A percentile compares a stretch with the other conserved stretches of the same genome.
Conservation (phyloP, 53 echinoderm and acorn worm species). For the Temnopleurus reevesii region DNA sequence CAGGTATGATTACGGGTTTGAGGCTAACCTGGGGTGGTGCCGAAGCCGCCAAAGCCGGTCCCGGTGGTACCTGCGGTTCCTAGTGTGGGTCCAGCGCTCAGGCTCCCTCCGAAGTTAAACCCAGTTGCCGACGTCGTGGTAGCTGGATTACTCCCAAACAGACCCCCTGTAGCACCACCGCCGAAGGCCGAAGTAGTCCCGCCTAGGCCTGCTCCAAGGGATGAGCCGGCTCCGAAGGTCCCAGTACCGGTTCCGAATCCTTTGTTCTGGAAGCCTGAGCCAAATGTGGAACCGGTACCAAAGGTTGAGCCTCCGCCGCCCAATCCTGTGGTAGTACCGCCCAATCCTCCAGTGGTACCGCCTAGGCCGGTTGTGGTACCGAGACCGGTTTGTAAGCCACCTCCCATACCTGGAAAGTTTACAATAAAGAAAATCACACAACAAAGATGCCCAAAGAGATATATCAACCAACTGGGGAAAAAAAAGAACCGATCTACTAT, state of each 20-base stretch:
- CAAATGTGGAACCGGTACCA: constrained; percentile 35
- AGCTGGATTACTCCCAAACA: constrained; percentile 71
- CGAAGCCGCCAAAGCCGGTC: constrained; percentile 78
- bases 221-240: constrained; percentile 58
- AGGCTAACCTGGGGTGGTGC: constrained; percentile 54
- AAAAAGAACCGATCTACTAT: no score
- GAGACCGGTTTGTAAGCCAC: constrained; percentile 62
- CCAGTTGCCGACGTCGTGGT: constrained; percentile 57
- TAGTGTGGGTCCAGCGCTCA: constrained; percentile 91
- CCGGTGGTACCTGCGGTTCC: constrained; percentile 57
- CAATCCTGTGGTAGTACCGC: constrained; percentile 42
- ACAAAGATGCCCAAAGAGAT: no score
- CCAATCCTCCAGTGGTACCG: constrained; percentile 47
- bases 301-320: constrained; percentile 35
- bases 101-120: constrained; percentile 79
- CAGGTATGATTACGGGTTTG: no score
- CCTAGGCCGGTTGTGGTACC: constrained; percentile 39
- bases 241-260: constrained; percentile 69
- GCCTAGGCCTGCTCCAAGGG: constrained; percentile 65
- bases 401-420: constrained; percentile 32
- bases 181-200: constrained; percentile 58
- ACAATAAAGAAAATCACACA: no score
- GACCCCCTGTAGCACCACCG: constrained; percentile 60
- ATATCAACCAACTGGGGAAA: no score
- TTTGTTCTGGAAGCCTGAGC: constrained; percentile 63